A percentile compares a stretch with the other conserved stretches of the same genome.
Evolutionary conservation across 1,140 invertebrate species (phyloP).

Genomic region (Drosophila sp.): DNA sequence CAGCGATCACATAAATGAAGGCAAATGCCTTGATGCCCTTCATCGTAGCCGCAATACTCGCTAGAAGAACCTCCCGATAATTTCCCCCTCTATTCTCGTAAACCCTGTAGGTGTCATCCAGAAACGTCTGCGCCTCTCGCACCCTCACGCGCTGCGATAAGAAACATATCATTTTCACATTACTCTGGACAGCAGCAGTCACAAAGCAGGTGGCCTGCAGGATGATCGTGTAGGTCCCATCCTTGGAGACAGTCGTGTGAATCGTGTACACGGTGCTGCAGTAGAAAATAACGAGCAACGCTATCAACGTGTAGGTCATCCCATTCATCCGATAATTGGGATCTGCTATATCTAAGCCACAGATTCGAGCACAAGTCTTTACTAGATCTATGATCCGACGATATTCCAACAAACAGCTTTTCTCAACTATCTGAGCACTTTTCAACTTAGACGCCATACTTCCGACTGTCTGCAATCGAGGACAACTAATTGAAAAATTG

Average conservation of each 20-base stretch:
- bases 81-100: neutral
- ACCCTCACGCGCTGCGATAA: neutral
- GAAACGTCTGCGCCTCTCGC: neutral
- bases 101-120: neutral
- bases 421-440: neutral
- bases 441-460: neutral
- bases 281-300: neutral
- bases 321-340: neutral
- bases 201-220: neutral
- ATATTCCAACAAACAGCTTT: neutral
- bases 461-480: neutral
- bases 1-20: neutral
- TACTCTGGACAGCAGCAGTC: neutral
- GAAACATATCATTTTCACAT: neutral
- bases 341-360: neutral
- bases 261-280: neutral
- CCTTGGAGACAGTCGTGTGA: neutral
- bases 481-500: neutral
- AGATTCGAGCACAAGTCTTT: neutral
- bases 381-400: neutral
- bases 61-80: neutral
- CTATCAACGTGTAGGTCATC: neutral
- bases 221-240: neutral
- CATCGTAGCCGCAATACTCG: neutral
- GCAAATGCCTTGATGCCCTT: neutral